Evolutionary conservation across 2,888 invertebrate genomes (phyloP), one percentile per base, ranked within the genome.

Genomic region (Apantesis nais): DNA sequence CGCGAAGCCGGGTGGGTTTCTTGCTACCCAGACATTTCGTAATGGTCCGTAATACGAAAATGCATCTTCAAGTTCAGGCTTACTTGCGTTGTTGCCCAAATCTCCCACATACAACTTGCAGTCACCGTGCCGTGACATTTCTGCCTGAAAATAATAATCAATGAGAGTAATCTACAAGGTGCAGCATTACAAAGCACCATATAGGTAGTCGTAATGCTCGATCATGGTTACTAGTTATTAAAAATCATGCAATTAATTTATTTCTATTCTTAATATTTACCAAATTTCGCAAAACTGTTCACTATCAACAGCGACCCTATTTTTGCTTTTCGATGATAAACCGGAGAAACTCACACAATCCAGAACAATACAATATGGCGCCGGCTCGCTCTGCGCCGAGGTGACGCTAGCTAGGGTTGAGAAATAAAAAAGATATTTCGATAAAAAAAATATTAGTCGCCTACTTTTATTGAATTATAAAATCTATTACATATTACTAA

Each of bases 101-200:
- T 99, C 99, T 68, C 99, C 99, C 37, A 99, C 98, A 92, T 99
- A 99, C 64, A 99, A 98, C 93, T 99, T 99, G 88, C 98, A 98
- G 93, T 99, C 99, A 79, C 97, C 97, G 88, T 97, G 97, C 72
- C 97, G 96, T 79, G 97, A 97, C 97, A 97, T 97, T 88, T 92
- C 93, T 14, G 70, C 77, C 81, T 66, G 68, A 73, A 82, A 73
- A 68, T 55, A 67, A 63, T 55, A 52, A 34, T 31, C 16, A 34
- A 64, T 48, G 31, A 34, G 7, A 22, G 25, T 29, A 41, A 3
- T 29, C 11, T 16, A 25, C 14, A 16, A 4, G 29, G 7, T 25
- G 29, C 29, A 58, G 29, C 29, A 58, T 29, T 29, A 58, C 25
- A 55, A 25, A 25, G 58, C 29, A 58, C 29, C 16, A 29, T 12